Percentiles rank a stretch among this genome's conserved stretches.
Conservation (phyloP, 2,888 invertebrate species). For the Entomobrya multifasciata region DNA sequence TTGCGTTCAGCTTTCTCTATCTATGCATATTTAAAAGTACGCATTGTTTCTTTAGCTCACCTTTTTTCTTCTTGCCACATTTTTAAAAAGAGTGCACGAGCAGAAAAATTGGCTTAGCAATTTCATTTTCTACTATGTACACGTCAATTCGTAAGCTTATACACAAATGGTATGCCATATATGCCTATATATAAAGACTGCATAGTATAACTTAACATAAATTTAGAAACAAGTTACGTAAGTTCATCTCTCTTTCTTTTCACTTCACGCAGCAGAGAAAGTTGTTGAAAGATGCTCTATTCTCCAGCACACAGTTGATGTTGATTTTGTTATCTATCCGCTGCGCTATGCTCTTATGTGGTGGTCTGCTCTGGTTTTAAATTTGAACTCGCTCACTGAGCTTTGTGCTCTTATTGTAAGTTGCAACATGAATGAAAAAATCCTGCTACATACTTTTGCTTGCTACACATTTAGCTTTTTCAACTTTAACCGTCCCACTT, state of each 20-base stretch:
- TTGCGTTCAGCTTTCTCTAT: too few relatives aligned
- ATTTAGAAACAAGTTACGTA: too few relatives aligned
- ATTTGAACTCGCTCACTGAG: background rate
- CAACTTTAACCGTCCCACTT: conserved; percentile 7
- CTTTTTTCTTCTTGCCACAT: conserved; percentile 21
- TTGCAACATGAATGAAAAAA: conserved; percentile 18
- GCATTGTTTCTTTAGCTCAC: too few relatives aligned
- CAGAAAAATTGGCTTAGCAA: conserved; percentile 41
- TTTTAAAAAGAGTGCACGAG: conserved; percentile 46
- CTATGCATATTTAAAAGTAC: too few relatives aligned
- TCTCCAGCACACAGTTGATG: conserved; percentile 10
- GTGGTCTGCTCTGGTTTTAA: background rate
- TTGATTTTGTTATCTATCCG: conserved; percentile 38
- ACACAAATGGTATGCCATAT: too few relatives aligned
- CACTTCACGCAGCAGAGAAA: background rate
- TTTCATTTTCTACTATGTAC: conserved; percentile 26
- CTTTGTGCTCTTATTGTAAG: background rate
- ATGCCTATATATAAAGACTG: conserved; percentile 23
- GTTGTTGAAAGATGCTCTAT: conserved; percentile 17
- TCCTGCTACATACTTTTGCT: too few relatives aligned
- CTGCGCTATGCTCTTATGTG: background rate
- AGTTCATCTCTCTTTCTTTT: background rate
- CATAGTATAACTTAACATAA: conserved; percentile 1
- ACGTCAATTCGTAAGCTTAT: too few relatives aligned
- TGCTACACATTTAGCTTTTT: background rate